Evolutionary conservation across 1,140 invertebrate genomes (phyloP).

Genomic region (Harpegnathos saltator): DNA sequence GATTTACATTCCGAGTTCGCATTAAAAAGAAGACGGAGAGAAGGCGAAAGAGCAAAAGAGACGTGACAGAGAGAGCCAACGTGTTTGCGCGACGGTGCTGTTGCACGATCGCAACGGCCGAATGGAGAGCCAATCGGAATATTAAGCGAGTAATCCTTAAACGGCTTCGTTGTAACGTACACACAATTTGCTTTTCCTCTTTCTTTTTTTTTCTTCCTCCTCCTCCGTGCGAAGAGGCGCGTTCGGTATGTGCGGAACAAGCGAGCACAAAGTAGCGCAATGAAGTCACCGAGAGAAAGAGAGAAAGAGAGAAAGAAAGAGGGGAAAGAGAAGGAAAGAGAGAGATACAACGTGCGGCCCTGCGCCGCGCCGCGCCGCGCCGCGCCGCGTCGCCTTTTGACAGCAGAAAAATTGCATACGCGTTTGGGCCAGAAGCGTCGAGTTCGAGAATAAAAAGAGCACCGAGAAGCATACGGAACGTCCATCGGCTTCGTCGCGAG

Average conservation of each 20-base stretch:
- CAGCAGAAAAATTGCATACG: conserved; percentile 61
- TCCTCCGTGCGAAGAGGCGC: no score
- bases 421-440: conserved; percentile 4
- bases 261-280: no score
- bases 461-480: neutral
- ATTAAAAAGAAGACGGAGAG: neutral
- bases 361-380: conserved; percentile 39
- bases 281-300: no score
- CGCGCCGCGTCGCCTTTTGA: conserved; percentile 49
- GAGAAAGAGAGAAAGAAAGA: no score
- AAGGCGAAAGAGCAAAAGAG: neutral
- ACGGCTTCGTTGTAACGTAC: no score
- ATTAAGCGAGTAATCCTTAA: no score
- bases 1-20: conserved; percentile 48
- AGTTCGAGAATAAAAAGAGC: conserved; percentile 13
- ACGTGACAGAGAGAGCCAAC: neutral
- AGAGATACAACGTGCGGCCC: conserved; percentile 1
- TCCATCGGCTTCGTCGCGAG: neutral
- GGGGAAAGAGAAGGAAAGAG: no score
- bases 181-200: neutral
- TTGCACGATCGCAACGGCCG: no score
- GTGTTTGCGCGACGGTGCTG: neutral
- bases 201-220: no score
- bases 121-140: no score
- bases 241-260: no score